Base-by-base conservation (phyloP, 30 jellyfish, hydroid and myxozoan genomes). In the Aurelia aurita complex sp. Pacific region DNA sequence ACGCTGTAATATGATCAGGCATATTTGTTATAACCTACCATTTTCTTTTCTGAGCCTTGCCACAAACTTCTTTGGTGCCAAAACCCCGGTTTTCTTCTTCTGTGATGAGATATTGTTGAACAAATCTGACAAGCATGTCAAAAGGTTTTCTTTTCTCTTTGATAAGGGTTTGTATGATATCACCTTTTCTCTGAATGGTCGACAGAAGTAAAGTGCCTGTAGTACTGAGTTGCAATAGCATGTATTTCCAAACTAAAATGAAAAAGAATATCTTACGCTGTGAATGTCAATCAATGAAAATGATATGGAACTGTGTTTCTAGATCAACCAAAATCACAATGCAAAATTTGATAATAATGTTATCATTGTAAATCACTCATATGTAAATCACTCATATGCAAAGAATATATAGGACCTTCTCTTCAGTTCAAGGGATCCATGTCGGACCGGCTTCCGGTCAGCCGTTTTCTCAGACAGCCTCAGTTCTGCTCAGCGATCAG, bases 101-200 rank as follows among this genome's bases (percentile, higher is more conserved):
- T 94, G 99, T 16, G 99, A 89, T 34, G 99, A 97, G 32, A 94
- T 94, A 74, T 88, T 94, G 73, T 82, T 86, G 78, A 94, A 94
- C 18, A 94, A 85, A 72, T 94, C 99, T 2, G 97, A 88, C 77
- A 94, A 61, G 73, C 99, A 94, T 51, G 97, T 94, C 81, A 94
- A 69, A 74, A 94, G 85, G 69, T 94, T 94, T 77, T 94, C 99
- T 67, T 94, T 94, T 15, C 97, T 88, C 79, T 94, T 94, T 68
- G 91, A 76, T 33, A 90, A 88, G 17, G 99, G 99, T 63, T 94
- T 94, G 80, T 94, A 94, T 6, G 96, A 53, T 6, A 94, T 72
- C 12, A 94, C 99, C 69, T 89, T 94, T 79, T 94, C 99, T 61
- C 99, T 97, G 73, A 94, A 94, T 46, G 99, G 99, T 57, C 95